Base-by-base conservation (phyloP, 2,888 invertebrate species). In the Drosophila demipolita region DNA sequence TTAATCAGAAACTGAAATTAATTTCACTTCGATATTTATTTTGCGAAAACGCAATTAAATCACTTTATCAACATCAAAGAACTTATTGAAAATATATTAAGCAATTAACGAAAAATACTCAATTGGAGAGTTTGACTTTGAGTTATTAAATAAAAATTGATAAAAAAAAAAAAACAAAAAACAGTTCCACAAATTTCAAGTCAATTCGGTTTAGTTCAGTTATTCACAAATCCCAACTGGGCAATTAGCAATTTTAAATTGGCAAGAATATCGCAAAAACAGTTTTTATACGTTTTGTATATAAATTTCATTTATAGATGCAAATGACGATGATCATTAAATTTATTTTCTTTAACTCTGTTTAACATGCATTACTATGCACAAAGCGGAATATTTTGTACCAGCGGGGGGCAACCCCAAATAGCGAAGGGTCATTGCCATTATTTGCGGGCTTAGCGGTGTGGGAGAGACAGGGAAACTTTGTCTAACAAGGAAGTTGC, bases 401-500 rank as follows among this genome's bases (percentile, higher is more conserved):
- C 2, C 12, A 7, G 15, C 15, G 20, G 15, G 42, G 45, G 45
- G 45, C 23, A 15, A 0, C 23, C 38, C 26, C 29, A 29, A 42
- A 33, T 62, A 64, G 40, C 20, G 53, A 82, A 72, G 68, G 85
- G 84, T 83, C 82, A 87, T 67, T 78, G 64, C 63, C 73, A 68
- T 66, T 72, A 66, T 53, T 70, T 64, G 61, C 49, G 57, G 36
- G 59, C 36, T 23, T 17, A 20, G 23, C 15, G 35, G 23, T 2
- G 23, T 26, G 36, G 23, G 54, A 42, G 36, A 32, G 36, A 33
- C 52, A 26, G 60, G 7, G 17, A 49, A 49, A 55, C 50, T 59
- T 48, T 40, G 55, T 36, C 72, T 77, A 82, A 87, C 72, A 82
- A 85, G 85, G 88, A 87, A 87, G 80, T 84, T 74, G 79, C 75